Percentiles rank a stretch among this genome's conserved stretches.
Evolutionary conservation across 2,113 vertebrate genomes (phyloP).

Genomic region (Taxidea taxus): DNA sequence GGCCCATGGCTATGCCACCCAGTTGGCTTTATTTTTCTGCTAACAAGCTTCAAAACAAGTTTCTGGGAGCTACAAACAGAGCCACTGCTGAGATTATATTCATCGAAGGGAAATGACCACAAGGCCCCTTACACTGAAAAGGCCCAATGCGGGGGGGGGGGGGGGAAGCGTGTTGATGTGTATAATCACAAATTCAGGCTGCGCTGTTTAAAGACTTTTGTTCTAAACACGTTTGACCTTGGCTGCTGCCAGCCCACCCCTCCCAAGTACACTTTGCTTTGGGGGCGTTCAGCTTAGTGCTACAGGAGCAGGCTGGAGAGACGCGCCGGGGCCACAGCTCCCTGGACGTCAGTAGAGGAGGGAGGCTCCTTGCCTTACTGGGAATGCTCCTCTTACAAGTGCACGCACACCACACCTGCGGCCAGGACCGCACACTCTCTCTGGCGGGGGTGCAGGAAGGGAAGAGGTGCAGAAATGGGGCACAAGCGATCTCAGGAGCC

Average conservation of each 20-base stretch:
- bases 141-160: neutral
- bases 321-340: fast-evolving
- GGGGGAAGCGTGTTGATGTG: too few relatives aligned
- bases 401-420: neutral
- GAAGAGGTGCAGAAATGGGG: fast-evolving
- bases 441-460: neutral
- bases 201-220: conserved; percentile 20
- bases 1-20: neutral
- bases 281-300: neutral
- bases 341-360: fast-evolving
- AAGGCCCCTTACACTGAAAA: conserved; percentile 55
- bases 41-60: conserved; percentile 63
- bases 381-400: fast-evolving
- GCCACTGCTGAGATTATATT: conserved; percentile 41
- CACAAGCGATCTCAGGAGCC: neutral
- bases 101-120: conserved; percentile 1
- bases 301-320: neutral
- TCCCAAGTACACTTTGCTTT: neutral
- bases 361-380: fast-evolving
- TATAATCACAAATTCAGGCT: neutral
- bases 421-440: too few relatives aligned
- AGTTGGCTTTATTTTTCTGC: conserved; percentile 45
- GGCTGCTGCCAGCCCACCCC: neutral
- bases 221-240: neutral
- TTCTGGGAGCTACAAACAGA: conserved; percentile 52